phyloP scores from a whole-genome alignment of 2,888 invertebrate genomes.

The Coecobrya sp. region DNA sequence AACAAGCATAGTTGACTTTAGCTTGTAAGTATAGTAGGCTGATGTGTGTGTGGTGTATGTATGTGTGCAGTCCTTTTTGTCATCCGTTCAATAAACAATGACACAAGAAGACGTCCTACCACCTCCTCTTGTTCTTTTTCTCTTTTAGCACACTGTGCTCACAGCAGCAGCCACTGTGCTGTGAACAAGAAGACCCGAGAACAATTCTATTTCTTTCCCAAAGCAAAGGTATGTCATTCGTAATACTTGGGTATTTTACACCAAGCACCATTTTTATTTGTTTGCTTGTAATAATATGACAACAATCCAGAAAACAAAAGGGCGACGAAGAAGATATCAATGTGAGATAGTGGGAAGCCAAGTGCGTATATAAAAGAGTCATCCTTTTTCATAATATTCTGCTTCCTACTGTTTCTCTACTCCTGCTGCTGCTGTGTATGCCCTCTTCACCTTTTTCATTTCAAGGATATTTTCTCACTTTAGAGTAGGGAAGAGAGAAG shows the following conservation, averaged over 20 bases:
- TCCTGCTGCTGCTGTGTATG: conserved; percentile 2
- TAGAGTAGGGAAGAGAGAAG: neutral
- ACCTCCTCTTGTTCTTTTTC: conserved; percentile 1
- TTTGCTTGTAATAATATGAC: conserved; percentile 56
- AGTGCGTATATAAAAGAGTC: conserved; percentile 26
- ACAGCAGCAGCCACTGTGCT: conserved; percentile 28
- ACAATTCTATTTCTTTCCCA: neutral
- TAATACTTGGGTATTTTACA: neutral
- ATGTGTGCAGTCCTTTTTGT: conserved; percentile 60
- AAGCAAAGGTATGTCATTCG: neutral
- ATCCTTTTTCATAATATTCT: neutral
- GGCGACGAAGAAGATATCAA: conserved; percentile 42
- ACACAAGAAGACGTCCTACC: neutral
- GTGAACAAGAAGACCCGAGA: conserved; percentile 10
- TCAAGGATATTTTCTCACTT: conserved; percentile 32
- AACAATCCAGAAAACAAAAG: conserved; percentile 41
- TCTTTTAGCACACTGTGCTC: conserved; percentile 40
- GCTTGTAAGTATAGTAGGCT: neutral
- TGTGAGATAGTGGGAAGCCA: too few relatives aligned
- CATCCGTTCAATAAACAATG: conserved; percentile 55
- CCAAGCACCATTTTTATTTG: conserved; percentile 27
- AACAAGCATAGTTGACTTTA: conserved; percentile 30
- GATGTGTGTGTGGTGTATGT: neutral
- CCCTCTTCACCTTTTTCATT: conserved; percentile 34
- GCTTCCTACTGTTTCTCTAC: conserved; percentile 43